Percentiles rank a stretch among this genome's conserved stretches.
These are phyloP conservation scores for Baryphthengus martii DNA, from an alignment of 2,113 vertebrate genomes.

Conservation along the genomic window DNA sequence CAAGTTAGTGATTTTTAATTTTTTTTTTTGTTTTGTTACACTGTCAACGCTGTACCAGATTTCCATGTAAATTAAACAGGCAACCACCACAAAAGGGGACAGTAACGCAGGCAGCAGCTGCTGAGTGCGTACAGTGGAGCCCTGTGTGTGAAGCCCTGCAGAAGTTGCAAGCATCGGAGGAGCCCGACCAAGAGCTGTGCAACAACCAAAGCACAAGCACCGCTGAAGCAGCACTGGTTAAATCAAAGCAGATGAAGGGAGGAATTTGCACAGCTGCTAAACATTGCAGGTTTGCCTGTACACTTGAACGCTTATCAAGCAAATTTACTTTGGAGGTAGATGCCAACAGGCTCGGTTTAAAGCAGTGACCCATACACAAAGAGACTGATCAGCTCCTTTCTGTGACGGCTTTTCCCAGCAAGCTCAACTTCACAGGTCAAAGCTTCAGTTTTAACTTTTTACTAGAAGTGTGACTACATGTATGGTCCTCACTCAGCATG, in stretches of 20 bases:
- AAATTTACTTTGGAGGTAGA: background rate
- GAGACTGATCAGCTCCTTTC: background rate
- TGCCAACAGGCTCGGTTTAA: background rate
- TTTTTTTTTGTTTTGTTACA: background rate
- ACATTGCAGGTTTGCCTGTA: background rate
- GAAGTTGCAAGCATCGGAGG: background rate
- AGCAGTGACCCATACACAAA: background rate
- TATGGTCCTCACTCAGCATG: background rate
- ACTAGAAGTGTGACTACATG: fast-evolving
- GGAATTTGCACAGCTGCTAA: background rate
- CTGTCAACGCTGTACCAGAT: background rate
- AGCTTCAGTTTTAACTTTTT: background rate
- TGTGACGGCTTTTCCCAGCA: background rate
- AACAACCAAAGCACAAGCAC: background rate
- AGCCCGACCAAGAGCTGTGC: background rate
- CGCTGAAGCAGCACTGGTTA: background rate
- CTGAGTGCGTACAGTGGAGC: background rate
- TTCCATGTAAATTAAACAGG: background rate
- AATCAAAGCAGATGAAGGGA: background rate
- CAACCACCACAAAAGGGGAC: background rate
- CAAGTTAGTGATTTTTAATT: background rate
- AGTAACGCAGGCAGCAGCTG: background rate
- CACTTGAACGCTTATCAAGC: background rate
- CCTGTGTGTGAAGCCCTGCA: background rate
- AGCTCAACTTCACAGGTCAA: background rate